Conservation (phyloP, 2,113 vertebrate genomes). For the Cryptotis parvus region DNA sequence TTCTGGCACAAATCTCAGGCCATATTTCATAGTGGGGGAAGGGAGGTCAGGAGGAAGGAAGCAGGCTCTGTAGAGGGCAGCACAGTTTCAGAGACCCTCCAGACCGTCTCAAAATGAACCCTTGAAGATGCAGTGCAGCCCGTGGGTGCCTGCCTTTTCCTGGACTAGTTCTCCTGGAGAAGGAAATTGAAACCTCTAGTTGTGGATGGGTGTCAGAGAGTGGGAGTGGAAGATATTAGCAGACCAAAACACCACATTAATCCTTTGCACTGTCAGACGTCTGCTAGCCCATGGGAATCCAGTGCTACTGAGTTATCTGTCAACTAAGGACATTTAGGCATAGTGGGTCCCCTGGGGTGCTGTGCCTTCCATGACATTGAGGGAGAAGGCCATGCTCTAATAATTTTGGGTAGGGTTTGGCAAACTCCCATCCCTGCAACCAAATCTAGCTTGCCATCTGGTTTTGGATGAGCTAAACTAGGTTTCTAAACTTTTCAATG, state of each 20-base stretch:
- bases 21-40: fast-evolving
- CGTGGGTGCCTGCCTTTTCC: background rate
- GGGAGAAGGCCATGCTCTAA: background rate
- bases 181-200: too few relatives aligned
- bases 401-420: background rate
- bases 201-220: too few relatives aligned
- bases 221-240: too few relatives aligned
- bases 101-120: background rate
- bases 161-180: too few relatives aligned
- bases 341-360: too few relatives aligned
- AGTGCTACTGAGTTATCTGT: background rate
- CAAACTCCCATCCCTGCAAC: background rate
- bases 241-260: too few relatives aligned
- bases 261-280: background rate
- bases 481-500: slow-evolving; percentile 1
- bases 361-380: background rate
- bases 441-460: background rate
- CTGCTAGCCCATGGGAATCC: background rate
- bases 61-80: background rate
- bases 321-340: background rate
- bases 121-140: background rate
- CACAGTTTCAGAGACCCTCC: background rate
- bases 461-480: background rate
- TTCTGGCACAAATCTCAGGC: background rate
- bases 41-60: background rate